These are phyloP conservation scores for Gasteruption jaculator DNA, from an alignment of 2,888 invertebrate species.

Conservation along the genomic window DNA sequence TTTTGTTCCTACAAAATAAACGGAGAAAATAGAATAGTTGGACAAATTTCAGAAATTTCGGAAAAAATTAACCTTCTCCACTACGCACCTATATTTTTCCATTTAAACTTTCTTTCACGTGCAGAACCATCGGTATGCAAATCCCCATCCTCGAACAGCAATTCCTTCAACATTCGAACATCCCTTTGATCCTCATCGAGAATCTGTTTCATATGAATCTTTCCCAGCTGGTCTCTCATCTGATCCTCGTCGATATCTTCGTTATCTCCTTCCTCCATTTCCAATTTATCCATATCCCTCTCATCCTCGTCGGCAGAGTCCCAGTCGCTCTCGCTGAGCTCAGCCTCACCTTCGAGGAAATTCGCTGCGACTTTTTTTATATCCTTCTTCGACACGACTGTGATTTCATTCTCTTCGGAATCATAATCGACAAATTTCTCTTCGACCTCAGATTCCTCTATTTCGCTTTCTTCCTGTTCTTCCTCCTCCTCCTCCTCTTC, in stretches of 20 bases:
- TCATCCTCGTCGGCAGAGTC: slow-evolving; percentile 88
- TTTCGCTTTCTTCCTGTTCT: slow-evolving; percentile 38
- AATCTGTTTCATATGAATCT: slow-evolving; percentile 81
- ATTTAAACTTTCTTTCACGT: slow-evolving; percentile 76
- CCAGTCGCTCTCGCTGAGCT: slow-evolving; percentile 87
- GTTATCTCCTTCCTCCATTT: slow-evolving; percentile 78
- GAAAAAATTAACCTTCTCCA: background rate
- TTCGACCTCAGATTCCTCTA: slow-evolving; percentile 37
- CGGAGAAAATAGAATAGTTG: background rate
- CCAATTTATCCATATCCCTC: slow-evolving; percentile 71
- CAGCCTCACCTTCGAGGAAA: slow-evolving; percentile 88
- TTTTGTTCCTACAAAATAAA: slow-evolving; percentile 7
- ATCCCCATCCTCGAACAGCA: slow-evolving; percentile 87
- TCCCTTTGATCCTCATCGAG: slow-evolving; percentile 86
- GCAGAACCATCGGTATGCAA: slow-evolving; percentile 71
- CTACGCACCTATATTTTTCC: slow-evolving; percentile 75
- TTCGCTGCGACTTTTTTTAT: slow-evolving; percentile 58
- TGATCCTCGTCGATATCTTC: slow-evolving; percentile 79
- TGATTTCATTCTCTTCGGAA: slow-evolving; percentile 78
- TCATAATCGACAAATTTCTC: slow-evolving; percentile 67
- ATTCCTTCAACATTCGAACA: slow-evolving; percentile 77
- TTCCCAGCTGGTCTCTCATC: slow-evolving; percentile 73
- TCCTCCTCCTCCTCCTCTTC: slow-evolving; percentile 38
- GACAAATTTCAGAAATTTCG: background rate
- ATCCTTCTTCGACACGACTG: slow-evolving; percentile 46